Conservation (phyloP, 2,113 vertebrate genomes). For the Mola mola region DNA sequence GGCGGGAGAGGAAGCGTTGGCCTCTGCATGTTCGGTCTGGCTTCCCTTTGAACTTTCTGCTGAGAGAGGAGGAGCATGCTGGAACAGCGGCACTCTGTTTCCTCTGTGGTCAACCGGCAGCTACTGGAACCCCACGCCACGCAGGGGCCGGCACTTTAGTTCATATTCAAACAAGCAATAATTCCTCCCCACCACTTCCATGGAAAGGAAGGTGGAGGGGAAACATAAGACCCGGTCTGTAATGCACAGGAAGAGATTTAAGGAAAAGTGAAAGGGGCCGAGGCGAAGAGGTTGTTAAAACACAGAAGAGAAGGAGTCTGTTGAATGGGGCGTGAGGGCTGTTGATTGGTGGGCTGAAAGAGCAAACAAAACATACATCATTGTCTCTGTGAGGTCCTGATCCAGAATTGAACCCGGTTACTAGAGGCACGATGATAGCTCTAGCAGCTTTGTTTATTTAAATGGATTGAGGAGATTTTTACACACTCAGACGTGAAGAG, state of each 20-base stretch:
- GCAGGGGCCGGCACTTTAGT: constrained; percentile 68
- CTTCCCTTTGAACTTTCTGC: constrained; percentile 67
- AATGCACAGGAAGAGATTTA: constrained; percentile 74
- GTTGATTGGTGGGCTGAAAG: constrained; percentile 50
- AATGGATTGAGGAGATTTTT: constrained; percentile 10
- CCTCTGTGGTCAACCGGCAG: constrained; percentile 74
- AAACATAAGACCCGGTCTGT: constrained; percentile 70
- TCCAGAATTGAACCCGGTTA: constrained; percentile 11
- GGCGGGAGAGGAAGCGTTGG: constrained; percentile 40
- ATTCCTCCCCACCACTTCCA: constrained; percentile 78
- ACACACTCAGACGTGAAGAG: constrained; percentile 1
- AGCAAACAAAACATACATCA: constrained; percentile 61
- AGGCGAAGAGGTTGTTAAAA: constrained; percentile 76
- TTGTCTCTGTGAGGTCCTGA: constrained; percentile 51
- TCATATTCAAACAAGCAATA: constrained; percentile 82
- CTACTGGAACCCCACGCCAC: constrained; percentile 71
- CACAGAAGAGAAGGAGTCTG: constrained; percentile 59
- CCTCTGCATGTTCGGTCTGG: constrained; percentile 41
- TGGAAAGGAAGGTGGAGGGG: constrained; percentile 38
- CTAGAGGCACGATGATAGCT: constrained; percentile 3
- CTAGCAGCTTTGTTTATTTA: constrained; percentile 2
- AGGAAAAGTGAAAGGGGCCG: constrained; percentile 57
- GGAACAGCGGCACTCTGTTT: constrained; percentile 79
- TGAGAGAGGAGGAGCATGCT: constrained; percentile 52
- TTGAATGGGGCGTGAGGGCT: constrained; percentile 44